Evolutionary conservation across 2,888 invertebrate genomes (phyloP).

Genomic region (Cremastobaeus sp.): DNA sequence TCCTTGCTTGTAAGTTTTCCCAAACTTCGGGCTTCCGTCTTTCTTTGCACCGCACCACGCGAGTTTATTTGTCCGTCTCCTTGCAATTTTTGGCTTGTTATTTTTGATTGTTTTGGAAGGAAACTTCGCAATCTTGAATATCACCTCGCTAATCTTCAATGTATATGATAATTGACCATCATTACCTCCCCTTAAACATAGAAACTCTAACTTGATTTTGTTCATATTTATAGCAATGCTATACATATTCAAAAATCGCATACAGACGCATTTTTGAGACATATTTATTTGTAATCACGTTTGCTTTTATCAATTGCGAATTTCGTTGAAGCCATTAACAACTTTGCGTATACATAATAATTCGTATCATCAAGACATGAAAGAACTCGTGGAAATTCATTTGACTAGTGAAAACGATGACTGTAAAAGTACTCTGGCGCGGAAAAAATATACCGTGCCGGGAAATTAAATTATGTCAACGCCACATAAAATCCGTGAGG

Average conservation of each 20-base stretch:
- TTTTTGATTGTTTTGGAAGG: slow-evolving; percentile 7
- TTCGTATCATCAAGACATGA: slow-evolving; percentile 22
- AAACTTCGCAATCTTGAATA: too few species aligned
- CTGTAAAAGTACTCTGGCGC: slow-evolving; percentile 22
- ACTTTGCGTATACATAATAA: slow-evolving; percentile 3
- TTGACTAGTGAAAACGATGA: slow-evolving; percentile 21
- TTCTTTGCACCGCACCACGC: not conserved
- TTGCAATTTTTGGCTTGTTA: slow-evolving; percentile 25
- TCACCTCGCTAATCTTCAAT: too few species aligned
- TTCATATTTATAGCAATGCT: too few species aligned
- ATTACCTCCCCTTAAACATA: too few species aligned
- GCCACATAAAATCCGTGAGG: slow-evolving; percentile 27
- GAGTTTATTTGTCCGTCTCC: slow-evolving; percentile 39
- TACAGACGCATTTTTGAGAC: too few species aligned
- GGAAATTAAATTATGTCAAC: slow-evolving; percentile 43
- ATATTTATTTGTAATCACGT: too few species aligned
- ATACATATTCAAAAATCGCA: too few species aligned
- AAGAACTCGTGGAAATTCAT: slow-evolving; percentile 23
- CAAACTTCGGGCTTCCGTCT: slow-evolving; percentile 46
- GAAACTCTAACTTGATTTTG: too few species aligned
- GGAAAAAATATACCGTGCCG: slow-evolving; percentile 32
- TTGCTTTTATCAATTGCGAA: too few species aligned
- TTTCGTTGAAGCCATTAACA: too few species aligned
- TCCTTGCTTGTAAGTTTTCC: slow-evolving; percentile 46
- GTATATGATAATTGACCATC: too few species aligned